phyloP scores from a whole-genome alignment of 2,797 vertebrate species.

The Sebastes taczanowskii region DNA sequence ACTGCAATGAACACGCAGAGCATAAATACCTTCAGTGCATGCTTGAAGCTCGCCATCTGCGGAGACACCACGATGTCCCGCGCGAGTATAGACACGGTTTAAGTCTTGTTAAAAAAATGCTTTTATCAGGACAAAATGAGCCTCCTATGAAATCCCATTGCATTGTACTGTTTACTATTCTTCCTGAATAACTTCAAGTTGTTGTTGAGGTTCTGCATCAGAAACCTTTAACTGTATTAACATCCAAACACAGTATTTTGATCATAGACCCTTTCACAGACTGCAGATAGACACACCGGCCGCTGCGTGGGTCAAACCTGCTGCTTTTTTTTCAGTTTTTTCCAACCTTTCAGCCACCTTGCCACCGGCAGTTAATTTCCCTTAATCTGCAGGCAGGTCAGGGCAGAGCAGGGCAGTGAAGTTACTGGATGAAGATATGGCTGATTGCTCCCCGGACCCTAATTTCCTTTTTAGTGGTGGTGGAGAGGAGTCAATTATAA shows the following conservation, averaged over 20 bases:
- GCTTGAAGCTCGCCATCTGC: background rate
- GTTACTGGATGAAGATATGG: constrained; percentile 21
- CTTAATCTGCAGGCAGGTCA: constrained; percentile 44
- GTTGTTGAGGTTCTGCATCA: background rate
- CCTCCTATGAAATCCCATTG: background rate
- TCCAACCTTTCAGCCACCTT: constrained; percentile 19
- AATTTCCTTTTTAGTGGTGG: constrained; percentile 37
- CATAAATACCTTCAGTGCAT: background rate
- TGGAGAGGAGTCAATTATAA: constrained; percentile 61
- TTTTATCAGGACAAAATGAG: no score
- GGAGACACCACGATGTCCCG: no score
- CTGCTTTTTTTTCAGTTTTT: constrained; percentile 14
- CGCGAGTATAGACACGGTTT: no score
- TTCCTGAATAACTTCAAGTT: background rate
- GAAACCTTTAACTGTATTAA: background rate
- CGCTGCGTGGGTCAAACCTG: background rate
- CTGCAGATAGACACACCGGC: background rate
- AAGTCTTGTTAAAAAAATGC: no score
- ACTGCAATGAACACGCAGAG: background rate
- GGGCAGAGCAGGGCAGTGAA: constrained; percentile 20
- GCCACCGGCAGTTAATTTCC: constrained; percentile 39
- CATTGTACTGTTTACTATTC: background rate
- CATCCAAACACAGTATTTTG: background rate
- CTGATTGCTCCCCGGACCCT: constrained; percentile 49
- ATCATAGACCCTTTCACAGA: background rate